Base-by-base conservation (phyloP, 2,113 vertebrate species). In the Conger conger region DNA sequence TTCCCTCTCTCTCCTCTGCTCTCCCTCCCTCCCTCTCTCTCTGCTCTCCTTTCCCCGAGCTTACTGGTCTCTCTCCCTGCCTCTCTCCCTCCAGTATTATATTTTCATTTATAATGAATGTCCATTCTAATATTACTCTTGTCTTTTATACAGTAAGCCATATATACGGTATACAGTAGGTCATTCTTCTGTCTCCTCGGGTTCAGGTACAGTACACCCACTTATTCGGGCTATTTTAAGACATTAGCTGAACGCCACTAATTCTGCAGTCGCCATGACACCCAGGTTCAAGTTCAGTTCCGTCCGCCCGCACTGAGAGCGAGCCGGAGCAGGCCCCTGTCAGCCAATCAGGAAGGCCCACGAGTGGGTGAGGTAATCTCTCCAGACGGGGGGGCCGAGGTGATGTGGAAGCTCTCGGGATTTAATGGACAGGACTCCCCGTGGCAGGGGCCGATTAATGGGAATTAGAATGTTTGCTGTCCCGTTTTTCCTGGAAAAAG, bases 241-340 rank as follows among this genome's bases (percentile, higher is more conserved):
- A 57, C 60, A 76, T 13, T n/a, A 7, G 82, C 36, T 76, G 63
- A 45, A 20, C 11, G 20, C 76, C 11, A 18, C 76, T 76, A 18
- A 45, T 45, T 18, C 63, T 83, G 9, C 42, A 4, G 82, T 38
- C 53, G 18, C 53, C 27, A 4, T 33, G 83, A 84, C 83, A 79
- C 50, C 76, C 13, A 79, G 27, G 45, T 57, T 79, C 83, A 84
- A 36, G 53, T 30, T 33, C 76, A 84, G 76, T 33, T 60, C 76
- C 27, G 6, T 18, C 42, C 36, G 7, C 50, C 30, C 17, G 5
- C 68, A 15, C 78, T 50, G 35, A 76, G 82, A 30, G 40, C 36
- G 42, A n/a, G 38, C 16, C 37, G 18, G 27, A 27, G 76, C 17
- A 27, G 9, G 6, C 53, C 3, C 20, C 42, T 35, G 42, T 37